Evolutionary conservation across 2,797 vertebrate species (phyloP), one percentile per base, ranked within the genome.

Genomic region (Pseudochromis fuscus): DNA sequence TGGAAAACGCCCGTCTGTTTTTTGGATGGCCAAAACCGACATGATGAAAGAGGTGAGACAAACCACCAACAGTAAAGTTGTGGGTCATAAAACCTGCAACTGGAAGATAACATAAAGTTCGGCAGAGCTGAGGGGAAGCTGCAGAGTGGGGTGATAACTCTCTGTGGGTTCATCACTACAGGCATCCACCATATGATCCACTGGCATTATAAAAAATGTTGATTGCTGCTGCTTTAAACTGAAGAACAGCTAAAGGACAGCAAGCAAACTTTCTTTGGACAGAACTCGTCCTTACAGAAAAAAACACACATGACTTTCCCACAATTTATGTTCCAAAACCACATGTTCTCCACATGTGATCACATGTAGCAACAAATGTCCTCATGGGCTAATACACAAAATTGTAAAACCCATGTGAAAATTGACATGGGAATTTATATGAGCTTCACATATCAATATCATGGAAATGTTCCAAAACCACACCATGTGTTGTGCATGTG

Each of bases 61-160:
- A 19, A 7, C 55, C 68, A 69, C 33, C 45, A 53, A 63, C 40
- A 63, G 49, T 31, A 23, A 71, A 60, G 49, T 40, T 19, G 50
- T 6, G 10, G 55, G 35, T 51, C 24, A 12, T 42, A 48, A 65
- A 55, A 46, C 24, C 10, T 58, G 24, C 24, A 40, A 46, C 3
- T 61, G n/a, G 12, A 64, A 37, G 18, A 40, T 12, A 13, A 38
- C 12, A 24, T 38, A 55, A 72, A 65, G 38, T 11, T 74, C 44
- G 21, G 21, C 2, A 12, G 42, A 38, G 53, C 30, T 27, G 35
- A 15, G 6, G 21, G n/a, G 31, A 40, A 63, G 33, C 23, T 53
- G 67, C 23, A 61, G 33, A 69, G 24, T 52, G 1, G 7, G 24
- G 31, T 18, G 19, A 67, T 42, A 0, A 59, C 46, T 31, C 25